These are phyloP conservation scores for Polypterus senegalus DNA, from an alignment of 2,113 vertebrate species.

Conservation along the genomic window DNA sequence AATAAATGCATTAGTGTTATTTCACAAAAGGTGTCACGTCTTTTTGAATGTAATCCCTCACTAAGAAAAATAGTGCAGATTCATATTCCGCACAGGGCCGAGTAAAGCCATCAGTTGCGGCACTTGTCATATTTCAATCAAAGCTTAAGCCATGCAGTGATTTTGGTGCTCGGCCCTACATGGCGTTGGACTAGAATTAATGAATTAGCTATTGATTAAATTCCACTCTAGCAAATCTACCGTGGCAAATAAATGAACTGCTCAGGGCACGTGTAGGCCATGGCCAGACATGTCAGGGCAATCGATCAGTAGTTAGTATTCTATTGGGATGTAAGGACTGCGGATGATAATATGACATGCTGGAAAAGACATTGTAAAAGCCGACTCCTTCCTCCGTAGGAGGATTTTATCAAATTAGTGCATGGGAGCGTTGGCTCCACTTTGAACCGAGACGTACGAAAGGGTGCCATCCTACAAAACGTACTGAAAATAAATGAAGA, in stretches of 20 bases:
- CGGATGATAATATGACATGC: conserved; percentile 67
- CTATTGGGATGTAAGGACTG: conserved; percentile 61
- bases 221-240: conserved; percentile 81
- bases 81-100: conserved; percentile 32
- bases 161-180: conserved; percentile 39
- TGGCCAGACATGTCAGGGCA: conserved; percentile 61
- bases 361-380: conserved; percentile 35
- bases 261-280: conserved; percentile 70
- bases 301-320: conserved; percentile 78
- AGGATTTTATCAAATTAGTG: conserved; percentile 32
- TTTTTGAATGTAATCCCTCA: conserved; percentile 29
- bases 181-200: conserved; percentile 65
- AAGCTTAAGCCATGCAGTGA: conserved; percentile 42
- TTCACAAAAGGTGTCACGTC: conserved; percentile 28
- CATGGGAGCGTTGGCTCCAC: conserved; percentile 8
- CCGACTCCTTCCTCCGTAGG: conserved; percentile 32
- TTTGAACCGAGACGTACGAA: neutral
- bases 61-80: conserved; percentile 37
- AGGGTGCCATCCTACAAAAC: neutral
- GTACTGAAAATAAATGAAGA: no score
- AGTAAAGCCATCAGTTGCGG: conserved; percentile 35
- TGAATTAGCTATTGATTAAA: conserved; percentile 93
- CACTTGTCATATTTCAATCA: conserved; percentile 68
- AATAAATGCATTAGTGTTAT: conserved; percentile 22
- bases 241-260: conserved; percentile 84